A percentile compares a stretch with the other conserved stretches of the same genome.
phyloP scores from a whole-genome alignment of 2,797 vertebrate genomes.

The Gymnoscopelus microlampas region DNA sequence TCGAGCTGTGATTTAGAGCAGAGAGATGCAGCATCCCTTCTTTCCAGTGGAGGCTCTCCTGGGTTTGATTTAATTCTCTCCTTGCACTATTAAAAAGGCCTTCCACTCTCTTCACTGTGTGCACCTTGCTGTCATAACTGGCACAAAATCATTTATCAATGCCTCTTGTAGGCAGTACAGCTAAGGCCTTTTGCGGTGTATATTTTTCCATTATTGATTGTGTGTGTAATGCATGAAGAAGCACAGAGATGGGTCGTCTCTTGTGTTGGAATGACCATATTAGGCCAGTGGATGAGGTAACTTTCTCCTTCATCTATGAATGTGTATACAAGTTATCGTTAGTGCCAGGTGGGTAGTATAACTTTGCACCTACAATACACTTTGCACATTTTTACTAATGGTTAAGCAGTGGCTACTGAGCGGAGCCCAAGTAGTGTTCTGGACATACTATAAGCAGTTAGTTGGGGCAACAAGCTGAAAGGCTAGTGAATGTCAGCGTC shows the following conservation, averaged over 20 bases:
- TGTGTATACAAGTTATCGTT: conserved; percentile 54
- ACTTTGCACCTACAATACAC: conserved; percentile 48
- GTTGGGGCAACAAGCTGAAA: conserved; percentile 79
- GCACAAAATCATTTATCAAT: conserved; percentile 86
- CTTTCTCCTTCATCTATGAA: conserved; percentile 57
- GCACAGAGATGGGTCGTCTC: conserved; percentile 72
- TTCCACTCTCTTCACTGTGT: conserved; percentile 77
- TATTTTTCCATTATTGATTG: conserved; percentile 83
- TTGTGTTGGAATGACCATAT: conserved; percentile 74
- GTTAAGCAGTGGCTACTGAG: conserved; percentile 34
- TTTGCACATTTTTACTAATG: conserved; percentile 35
- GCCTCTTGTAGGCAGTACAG: conserved; percentile 69
- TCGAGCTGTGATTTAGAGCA: conserved; percentile 79
- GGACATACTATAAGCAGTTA: conserved; percentile 63
- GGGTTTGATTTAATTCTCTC: conserved; percentile 84
- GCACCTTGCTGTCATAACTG: conserved; percentile 85
- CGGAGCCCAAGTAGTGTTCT: conserved; percentile 47
- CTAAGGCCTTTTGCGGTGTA: conserved; percentile 74
- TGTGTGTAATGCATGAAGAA: conserved; percentile 75
- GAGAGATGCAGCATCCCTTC: conserved; percentile 75
- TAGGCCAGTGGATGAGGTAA: conserved; percentile 60
- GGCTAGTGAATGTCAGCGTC: conserved; percentile 84
- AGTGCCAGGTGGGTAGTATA: conserved; percentile 35
- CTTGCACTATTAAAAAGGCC: conserved; percentile 83
- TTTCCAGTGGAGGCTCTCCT: conserved; percentile 79